These are phyloP conservation scores for Protophormia terraenovae DNA, from an alignment of 2,888 invertebrate species.

Conservation along the genomic window DNA sequence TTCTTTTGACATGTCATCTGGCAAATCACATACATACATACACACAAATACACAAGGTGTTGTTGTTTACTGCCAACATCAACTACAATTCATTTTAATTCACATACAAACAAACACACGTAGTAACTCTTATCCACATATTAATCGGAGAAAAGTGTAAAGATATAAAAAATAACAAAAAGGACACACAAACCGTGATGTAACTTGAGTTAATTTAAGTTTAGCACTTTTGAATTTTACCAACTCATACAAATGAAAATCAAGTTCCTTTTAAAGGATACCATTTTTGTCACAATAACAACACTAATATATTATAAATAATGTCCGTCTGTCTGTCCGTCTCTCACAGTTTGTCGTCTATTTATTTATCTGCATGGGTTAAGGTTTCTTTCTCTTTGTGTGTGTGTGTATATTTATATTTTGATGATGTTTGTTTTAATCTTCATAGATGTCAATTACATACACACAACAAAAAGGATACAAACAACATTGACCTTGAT, in stretches of 20 bases:
- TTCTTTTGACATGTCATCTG: background rate
- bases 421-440: conserved; percentile 2
- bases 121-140: background rate
- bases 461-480: background rate
- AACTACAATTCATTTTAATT: background rate
- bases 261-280: background rate
- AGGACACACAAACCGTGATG: background rate
- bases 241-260: background rate
- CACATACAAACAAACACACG: background rate
- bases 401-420: background rate
- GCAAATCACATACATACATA: background rate
- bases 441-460: background rate
- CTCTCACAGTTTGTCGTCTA: background rate
- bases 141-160: background rate
- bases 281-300: background rate
- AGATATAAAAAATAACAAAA: background rate
- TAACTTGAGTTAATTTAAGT: conserved; percentile 31
- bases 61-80: background rate
- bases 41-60: background rate
- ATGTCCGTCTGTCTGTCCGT: background rate
- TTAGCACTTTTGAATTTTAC: background rate
- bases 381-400: background rate
- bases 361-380: background rate
- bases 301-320: background rate
- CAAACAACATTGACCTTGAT: background rate